A percentile compares a stretch with the other conserved stretches of the same genome.
phyloP scores from a whole-genome alignment of 2,888 invertebrate species.

The Exephanes ischioxanthus region DNA sequence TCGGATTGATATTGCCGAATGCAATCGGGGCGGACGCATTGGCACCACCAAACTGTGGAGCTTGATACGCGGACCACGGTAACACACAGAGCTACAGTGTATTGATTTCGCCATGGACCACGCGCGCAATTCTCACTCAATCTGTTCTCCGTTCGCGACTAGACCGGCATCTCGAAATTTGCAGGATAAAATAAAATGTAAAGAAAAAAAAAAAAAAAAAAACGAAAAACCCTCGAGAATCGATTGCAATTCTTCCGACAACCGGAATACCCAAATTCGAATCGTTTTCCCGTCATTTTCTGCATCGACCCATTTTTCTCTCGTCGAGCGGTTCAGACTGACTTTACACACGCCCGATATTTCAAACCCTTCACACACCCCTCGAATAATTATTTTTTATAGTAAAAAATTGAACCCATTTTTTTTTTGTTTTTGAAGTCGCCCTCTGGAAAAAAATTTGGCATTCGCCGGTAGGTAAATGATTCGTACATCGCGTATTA shows the following conservation, averaged over 20 bases:
- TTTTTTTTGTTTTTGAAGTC: too few species aligned
- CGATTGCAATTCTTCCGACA: slow-evolving; percentile 52
- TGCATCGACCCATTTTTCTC: not conserved
- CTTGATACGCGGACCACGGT: slow-evolving; percentile 43
- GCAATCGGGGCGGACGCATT: slow-evolving; percentile 33
- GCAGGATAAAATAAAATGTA: not conserved
- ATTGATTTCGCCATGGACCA: slow-evolving; percentile 75
- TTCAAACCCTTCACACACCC: too few species aligned
- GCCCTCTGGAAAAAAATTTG: slow-evolving; percentile 17
- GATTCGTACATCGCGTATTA: slow-evolving; percentile 13
- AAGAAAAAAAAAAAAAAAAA: slow-evolving; percentile 3
- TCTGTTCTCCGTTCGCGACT: slow-evolving; percentile 66
- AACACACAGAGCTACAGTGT: slow-evolving; percentile 60
- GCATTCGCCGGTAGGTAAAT: slow-evolving; percentile 34
- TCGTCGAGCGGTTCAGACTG: not conserved
- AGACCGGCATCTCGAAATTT: slow-evolving; percentile 39
- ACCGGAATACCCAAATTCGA: slow-evolving; percentile 52
- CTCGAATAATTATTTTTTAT: not conserved
- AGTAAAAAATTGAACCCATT: not conserved
- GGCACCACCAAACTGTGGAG: slow-evolving; percentile 48
- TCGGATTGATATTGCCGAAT: not conserved
- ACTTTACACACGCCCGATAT: not conserved
- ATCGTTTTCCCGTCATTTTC: not conserved
- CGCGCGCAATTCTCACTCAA: slow-evolving; percentile 70
- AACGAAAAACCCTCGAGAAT: slow-evolving; percentile 50